Percentiles rank a stretch among this genome's conserved stretches.
Evolutionary conservation across 1,140 invertebrate genomes (phyloP).

Genomic region (Liolophura sinensis): DNA sequence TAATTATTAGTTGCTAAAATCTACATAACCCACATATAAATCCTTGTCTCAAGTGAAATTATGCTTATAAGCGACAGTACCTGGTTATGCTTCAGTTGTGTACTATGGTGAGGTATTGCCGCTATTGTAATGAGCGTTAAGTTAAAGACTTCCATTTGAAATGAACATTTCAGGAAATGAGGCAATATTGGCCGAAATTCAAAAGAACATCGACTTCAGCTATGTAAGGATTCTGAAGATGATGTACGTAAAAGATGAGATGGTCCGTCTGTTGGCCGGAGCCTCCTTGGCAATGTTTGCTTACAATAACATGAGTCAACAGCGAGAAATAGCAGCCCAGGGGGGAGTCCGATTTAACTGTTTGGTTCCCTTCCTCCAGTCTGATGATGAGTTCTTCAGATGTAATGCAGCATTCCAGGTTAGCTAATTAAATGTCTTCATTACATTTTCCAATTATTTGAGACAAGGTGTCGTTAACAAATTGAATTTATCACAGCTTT

Average conservation of each 20-base stretch:
- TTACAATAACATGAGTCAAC: conserved; percentile 54
- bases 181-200: conserved; percentile 47
- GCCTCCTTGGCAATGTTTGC: conserved; percentile 52
- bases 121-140: too few species aligned
- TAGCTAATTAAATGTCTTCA: neutral
- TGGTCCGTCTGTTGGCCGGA: conserved; percentile 49
- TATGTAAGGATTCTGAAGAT: conserved; percentile 53
- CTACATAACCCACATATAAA: too few species aligned
- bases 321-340: conserved; percentile 52
- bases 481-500: neutral
- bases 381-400: conserved; percentile 49
- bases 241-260: conserved; percentile 45
- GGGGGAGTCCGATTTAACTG: conserved; percentile 53
- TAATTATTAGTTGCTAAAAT: too few species aligned
- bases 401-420: conserved; percentile 57
- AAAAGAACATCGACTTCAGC: conserved; percentile 48
- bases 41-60: too few species aligned
- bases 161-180: conserved; percentile 40
- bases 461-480: neutral
- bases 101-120: too few species aligned
- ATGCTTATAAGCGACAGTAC: too few species aligned
- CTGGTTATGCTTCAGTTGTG: too few species aligned
- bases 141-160: neutral
- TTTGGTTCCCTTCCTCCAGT: conserved; percentile 51
- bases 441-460: too few species aligned